Evolutionary conservation across 2,888 invertebrate genomes (phyloP), one percentile per base, ranked within the genome.

Genomic region (Phasia obesa): DNA sequence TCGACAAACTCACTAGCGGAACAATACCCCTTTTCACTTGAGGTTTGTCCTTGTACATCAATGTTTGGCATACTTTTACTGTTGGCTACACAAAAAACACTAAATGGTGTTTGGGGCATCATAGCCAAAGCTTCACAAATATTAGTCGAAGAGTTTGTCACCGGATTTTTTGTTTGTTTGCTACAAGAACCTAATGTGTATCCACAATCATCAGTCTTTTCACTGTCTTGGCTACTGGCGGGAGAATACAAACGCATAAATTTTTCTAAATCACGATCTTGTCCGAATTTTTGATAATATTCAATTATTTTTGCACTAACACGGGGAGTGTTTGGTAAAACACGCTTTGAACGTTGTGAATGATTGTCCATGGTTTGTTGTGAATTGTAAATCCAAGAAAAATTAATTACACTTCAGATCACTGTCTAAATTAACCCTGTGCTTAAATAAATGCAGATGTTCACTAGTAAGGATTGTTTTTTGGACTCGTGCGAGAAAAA

Each of bases 271-370:
- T 95, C 93, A 38, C 94, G 91, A 87, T 93, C 94, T 85, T 93
- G 93, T 1, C 95, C 94, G 90, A 94, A 95, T 88, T 94, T 94
- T 87, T 93, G 92, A 88, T 94, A 95, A 89, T 95, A 95, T 87
- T 95, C 94, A 86, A 94, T 88, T 85, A 93, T 92, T 84, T 86
- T 87, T 1, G 86, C 85, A 60, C 84, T 86, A 9, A 88, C 84
- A 4, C 87, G 86, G 0, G 86, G 84, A 1, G 87, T 85, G 25
- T 71, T 67, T 44, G 86, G 85, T 23, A 86, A 77, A 42, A 2
- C 38, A 65, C 60, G 64, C 27, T 67, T 57, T 27, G 55, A 65
- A 49, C 62, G 2, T 38, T 69, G 19, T 15, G 31, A 49, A 1
- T 38, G 25, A 53, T 67, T 38, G 53, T 80, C 55, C 73, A 67